These are phyloP conservation scores for Catocala fraxini DNA, from an alignment of 2,888 invertebrate genomes.

Conservation along the genomic window DNA sequence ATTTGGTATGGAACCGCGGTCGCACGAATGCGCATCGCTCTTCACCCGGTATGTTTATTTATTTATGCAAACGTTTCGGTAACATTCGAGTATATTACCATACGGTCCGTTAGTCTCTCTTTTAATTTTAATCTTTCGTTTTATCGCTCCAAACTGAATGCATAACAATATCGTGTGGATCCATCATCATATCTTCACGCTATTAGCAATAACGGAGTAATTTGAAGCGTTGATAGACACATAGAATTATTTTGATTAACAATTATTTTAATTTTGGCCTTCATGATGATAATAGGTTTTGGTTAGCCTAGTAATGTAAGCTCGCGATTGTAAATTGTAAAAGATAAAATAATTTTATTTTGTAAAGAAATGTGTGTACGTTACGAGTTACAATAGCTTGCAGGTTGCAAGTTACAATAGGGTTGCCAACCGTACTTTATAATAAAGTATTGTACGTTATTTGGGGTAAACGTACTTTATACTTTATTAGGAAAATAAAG, in stretches of 20 bases:
- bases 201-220: slow-evolving; percentile 8
- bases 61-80: slow-evolving; percentile 37
- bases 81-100: slow-evolving; percentile 26
- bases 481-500: too few species aligned
- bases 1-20: too few species aligned
- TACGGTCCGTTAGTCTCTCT: slow-evolving; percentile 25
- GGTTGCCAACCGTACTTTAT: too few species aligned
- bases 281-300: background rate
- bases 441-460: too few species aligned
- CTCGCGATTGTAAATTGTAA: too few species aligned
- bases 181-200: slow-evolving; percentile 1
- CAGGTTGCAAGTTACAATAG: too few species aligned
- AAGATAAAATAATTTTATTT: too few species aligned
- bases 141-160: slow-evolving; percentile 15
- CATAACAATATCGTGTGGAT: background rate
- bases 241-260: background rate
- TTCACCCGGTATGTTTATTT: slow-evolving; percentile 31
- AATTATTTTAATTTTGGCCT: too few species aligned
- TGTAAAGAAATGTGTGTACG: too few species aligned
- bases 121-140: slow-evolving; percentile 25
- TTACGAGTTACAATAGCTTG: too few species aligned
- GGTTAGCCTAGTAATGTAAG: too few species aligned
- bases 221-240: background rate
- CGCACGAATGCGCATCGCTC: background rate
- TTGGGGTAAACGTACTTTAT: too few species aligned